A percentile compares a stretch with the other conserved stretches of the same genome.
Conservation (phyloP, 2,797 vertebrate species). For the Spinibarbus caldwelli region DNA sequence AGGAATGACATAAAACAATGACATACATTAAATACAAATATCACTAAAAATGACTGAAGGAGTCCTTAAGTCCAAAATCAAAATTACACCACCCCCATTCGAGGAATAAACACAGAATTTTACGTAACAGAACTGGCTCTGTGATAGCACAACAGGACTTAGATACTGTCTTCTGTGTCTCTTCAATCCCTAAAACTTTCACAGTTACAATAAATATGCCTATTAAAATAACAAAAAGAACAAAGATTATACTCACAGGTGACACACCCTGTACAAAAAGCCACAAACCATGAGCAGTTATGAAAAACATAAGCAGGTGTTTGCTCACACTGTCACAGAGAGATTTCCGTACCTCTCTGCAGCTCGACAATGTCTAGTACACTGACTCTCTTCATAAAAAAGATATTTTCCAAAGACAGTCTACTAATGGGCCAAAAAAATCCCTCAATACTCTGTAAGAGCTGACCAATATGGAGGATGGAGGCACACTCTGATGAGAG, state of each 20-base stretch:
- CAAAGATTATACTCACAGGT: background rate
- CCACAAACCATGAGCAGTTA: conserved; percentile 34
- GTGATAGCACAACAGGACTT: background rate
- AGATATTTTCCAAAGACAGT: background rate
- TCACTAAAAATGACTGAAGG: background rate
- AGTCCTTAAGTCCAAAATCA: background rate
- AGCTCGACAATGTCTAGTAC: background rate
- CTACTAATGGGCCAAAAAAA: background rate
- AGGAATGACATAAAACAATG: background rate
- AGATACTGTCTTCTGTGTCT: background rate
- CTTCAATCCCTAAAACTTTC: background rate
- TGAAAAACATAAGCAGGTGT: conserved; percentile 5
- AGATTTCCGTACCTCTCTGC: background rate
- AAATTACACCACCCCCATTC: conserved; percentile 1
- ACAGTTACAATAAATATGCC: background rate
- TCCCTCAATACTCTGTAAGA: background rate
- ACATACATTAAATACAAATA: background rate
- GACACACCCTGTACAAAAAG: background rate
- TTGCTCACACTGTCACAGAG: background rate
- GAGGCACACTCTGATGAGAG: background rate
- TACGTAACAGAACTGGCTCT: conserved; percentile 35
- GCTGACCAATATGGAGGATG: background rate
- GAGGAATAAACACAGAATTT: conserved; percentile 2
- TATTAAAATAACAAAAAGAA: conserved; percentile 22
- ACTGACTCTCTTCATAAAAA: background rate